Percentiles rank a stretch among this genome's conserved stretches.
phyloP scores from a whole-genome alignment of 2,888 invertebrate species.

The Portevinia maculata region DNA sequence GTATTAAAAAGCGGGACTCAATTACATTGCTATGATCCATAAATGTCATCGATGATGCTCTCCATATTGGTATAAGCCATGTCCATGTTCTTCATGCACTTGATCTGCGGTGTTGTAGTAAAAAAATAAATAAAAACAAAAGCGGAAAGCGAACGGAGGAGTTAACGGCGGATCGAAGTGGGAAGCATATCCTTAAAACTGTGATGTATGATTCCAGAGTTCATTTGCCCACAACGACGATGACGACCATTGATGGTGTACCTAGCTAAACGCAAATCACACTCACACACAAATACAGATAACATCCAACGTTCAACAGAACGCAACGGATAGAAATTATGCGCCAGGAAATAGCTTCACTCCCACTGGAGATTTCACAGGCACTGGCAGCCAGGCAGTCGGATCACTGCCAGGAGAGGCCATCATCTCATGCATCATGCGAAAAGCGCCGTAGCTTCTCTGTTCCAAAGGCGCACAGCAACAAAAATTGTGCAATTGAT shows the following conservation, averaged over 20 bases:
- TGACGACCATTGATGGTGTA: constrained; percentile 24
- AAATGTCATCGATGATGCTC: constrained; percentile 80
- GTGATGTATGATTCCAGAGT: constrained; percentile 71
- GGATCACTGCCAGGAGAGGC: constrained; percentile 50
- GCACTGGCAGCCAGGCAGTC: constrained; percentile 19
- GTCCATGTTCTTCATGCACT: constrained; percentile 50
- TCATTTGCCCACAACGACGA: constrained; percentile 56
- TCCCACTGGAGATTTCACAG: constrained; percentile 65
- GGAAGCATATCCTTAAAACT: constrained; percentile 46
- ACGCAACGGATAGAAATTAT: constrained; percentile 66
- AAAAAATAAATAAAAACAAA: constrained; percentile 30
- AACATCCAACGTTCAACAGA: constrained; percentile 19
- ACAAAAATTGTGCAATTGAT: constrained; percentile 67
- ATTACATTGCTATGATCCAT: constrained; percentile 82
- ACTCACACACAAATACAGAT: constrained; percentile 26
- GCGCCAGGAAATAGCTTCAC: constrained; percentile 72
- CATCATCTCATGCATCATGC: constrained; percentile 60
- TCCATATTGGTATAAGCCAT: constrained; percentile 40
- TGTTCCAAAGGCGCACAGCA: constrained; percentile 10
- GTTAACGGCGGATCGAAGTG: constrained; percentile 20
- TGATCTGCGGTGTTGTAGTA: constrained; percentile 50
- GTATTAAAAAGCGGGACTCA: constrained; percentile 75
- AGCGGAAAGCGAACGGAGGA: constrained; percentile 14
- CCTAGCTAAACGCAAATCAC: constrained; percentile 60
- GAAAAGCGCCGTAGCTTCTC: constrained; percentile 9